These are phyloP conservation scores for Neogobius melanostomus DNA, from an alignment of 2,113 vertebrate genomes.

Conservation along the genomic window DNA sequence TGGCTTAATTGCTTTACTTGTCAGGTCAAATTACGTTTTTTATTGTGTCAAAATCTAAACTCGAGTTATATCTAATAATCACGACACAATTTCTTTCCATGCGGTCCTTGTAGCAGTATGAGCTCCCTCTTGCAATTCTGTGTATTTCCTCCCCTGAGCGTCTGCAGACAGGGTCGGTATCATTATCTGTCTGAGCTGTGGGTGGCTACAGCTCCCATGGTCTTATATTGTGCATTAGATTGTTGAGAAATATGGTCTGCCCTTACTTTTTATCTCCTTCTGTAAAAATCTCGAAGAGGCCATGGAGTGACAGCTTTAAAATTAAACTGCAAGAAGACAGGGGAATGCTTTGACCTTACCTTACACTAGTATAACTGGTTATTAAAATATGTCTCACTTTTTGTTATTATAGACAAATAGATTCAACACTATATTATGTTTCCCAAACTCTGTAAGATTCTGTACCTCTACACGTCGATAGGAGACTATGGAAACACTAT, in stretches of 20 bases:
- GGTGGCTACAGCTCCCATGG: conserved; percentile 1
- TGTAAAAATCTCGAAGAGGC: conserved; percentile 5
- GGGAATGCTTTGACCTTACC: no score
- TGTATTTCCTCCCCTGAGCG: conserved; percentile 2
- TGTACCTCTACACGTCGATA: background rate
- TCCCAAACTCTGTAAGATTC: background rate
- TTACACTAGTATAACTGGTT: no score
- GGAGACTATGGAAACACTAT: conserved; percentile 22
- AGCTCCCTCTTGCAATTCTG: no score
- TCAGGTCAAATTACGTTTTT: no score
- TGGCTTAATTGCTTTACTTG: no score
- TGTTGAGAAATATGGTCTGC: conserved; percentile 3
- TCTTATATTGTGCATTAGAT: conserved; percentile 7
- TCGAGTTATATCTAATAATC: no score
- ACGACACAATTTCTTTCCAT: background rate
- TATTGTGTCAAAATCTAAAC: no score
- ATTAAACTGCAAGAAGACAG: background rate
- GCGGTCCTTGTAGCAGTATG: background rate
- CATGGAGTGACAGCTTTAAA: background rate
- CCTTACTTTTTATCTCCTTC: background rate
- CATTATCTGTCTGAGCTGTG: conserved; percentile 17
- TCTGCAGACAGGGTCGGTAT: conserved; percentile 18
- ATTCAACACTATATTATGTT: background rate
- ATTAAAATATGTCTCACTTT: no score
- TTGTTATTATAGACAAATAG: background rate